Base-by-base conservation (phyloP, 2,888 invertebrate species). In the Polymixis flavicincta region DNA sequence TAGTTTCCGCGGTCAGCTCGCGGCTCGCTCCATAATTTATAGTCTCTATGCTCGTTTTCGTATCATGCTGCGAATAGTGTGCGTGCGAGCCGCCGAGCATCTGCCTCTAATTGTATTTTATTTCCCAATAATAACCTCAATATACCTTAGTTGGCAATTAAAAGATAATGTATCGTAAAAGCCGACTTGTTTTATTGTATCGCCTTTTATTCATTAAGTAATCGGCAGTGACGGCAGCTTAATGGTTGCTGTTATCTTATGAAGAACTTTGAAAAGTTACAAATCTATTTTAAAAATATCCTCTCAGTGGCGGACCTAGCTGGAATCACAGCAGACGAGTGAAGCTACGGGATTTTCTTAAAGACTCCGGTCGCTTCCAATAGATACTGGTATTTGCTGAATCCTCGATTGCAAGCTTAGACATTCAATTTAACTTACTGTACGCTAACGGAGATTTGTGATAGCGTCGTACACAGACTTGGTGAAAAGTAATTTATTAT, bases 381-480 rank as follows among this genome's bases (percentile, higher is more conserved):
- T 92, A 91, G 92, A 93, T 93, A 92, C 92, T 90, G 90, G 93
- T 93, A 94, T 95, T 95, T 95, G 92, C 94, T 93, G 92, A 94
- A 93, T 92, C 93, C 92, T 90, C 92, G 90, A 92, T 92, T 92
- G 92, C 92, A 87, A 92, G 94, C 94, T 94, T 93, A 93, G 93
- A 93, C 93, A 93, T 94, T 95, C 94, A 94, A 95, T 95, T 95
- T 93, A 94, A 95, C 91, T 94, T 93, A 93, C 92, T 92, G 91
- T 89, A 89, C 89, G 89, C 92, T 91, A 92, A 92, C 92, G 88
- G 89, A 92, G 91, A 93, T 93, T 93, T 93, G 91, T 92, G 91
- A 92, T 92, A 88, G 89, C 90, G 89, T 88, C 87, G 83, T 87
- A 84, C 80, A 88, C 89, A 88, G 84, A 85, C 82, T 86, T 86